phyloP scores from a whole-genome alignment of 1,140 invertebrate genomes.

The Samia ricini region DNA sequence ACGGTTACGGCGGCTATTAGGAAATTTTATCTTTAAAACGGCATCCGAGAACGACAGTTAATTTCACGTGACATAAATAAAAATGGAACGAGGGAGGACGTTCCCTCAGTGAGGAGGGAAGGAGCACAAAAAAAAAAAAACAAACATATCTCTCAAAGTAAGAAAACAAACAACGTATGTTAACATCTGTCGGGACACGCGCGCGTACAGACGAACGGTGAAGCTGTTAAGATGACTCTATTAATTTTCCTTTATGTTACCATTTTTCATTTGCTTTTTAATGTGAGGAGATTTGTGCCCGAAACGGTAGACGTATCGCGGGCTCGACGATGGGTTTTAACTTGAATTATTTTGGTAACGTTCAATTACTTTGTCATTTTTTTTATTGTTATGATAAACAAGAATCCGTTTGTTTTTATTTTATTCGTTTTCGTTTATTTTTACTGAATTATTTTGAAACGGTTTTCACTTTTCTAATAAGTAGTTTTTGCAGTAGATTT shows the following conservation, averaged over 20 bases:
- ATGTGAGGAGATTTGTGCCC: constrained; percentile 2
- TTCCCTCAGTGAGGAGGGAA: constrained; percentile 34
- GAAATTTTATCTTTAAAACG: constrained; percentile 16
- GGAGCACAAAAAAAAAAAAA: constrained; percentile 68
- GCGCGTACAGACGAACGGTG: constrained; percentile 12
- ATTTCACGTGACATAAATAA: constrained; percentile 66
- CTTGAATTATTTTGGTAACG: not conserved
- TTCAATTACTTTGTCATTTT: constrained; percentile 1
- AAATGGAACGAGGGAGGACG: constrained; percentile 44
- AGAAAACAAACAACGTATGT: constrained; percentile 74
- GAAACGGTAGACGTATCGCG: not conserved
- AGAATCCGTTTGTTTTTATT: not conserved
- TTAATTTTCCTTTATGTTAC: constrained; percentile 8
- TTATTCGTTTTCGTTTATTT: not conserved
- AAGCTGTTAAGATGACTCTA: constrained; percentile 5
- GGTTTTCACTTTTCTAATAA: too few relatives aligned
- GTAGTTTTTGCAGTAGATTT: too few relatives aligned
- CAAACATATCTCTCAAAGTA: constrained; percentile 72
- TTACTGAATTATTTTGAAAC: too few relatives aligned
- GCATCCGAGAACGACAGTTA: constrained; percentile 17
- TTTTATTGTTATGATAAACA: not conserved
- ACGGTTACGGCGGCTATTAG: constrained; percentile 15
- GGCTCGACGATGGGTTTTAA: not conserved
- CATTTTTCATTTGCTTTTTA: constrained; percentile 8
- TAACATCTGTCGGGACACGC: constrained; percentile 71